A percentile compares a stretch with the other conserved stretches of the same genome.
Evolutionary conservation across 2,113 vertebrate species (phyloP).

Genomic region (Ceuthmochares aereus): DNA sequence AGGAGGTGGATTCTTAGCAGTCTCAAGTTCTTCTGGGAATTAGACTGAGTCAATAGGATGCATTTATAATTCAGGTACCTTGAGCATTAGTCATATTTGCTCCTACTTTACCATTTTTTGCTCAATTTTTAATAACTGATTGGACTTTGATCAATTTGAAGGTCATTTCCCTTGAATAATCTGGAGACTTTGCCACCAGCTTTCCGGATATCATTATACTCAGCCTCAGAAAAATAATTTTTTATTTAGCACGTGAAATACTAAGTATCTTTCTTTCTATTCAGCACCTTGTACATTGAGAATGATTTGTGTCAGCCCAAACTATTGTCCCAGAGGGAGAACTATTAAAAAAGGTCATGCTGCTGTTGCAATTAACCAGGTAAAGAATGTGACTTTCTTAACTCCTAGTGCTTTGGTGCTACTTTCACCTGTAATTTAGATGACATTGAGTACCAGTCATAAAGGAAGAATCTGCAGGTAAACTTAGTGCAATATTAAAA

Average conservation of each 20-base stretch:
- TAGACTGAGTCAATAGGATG: conserved; percentile 13
- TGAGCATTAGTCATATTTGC: conserved; percentile 35
- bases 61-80: conserved; percentile 51
- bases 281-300: neutral
- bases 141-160: conserved; percentile 49
- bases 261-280: neutral
- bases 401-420: neutral
- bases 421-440: neutral
- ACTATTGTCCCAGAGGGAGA: neutral
- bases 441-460: neutral
- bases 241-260: neutral
- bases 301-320: neutral
- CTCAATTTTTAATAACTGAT: conserved; percentile 59
- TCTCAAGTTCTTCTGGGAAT: neutral
- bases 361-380: neutral
- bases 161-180: conserved; percentile 40
- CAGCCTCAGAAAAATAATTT: neutral
- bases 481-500: neutral
- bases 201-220: neutral
- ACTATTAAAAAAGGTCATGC: neutral
- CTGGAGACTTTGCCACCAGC: neutral
- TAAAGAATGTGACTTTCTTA: neutral
- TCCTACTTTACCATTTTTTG: conserved; percentile 31
- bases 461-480: neutral
- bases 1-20: neutral